Conservation (phyloP, 2,113 vertebrate species). For the Thunnus maccoyii region DNA sequence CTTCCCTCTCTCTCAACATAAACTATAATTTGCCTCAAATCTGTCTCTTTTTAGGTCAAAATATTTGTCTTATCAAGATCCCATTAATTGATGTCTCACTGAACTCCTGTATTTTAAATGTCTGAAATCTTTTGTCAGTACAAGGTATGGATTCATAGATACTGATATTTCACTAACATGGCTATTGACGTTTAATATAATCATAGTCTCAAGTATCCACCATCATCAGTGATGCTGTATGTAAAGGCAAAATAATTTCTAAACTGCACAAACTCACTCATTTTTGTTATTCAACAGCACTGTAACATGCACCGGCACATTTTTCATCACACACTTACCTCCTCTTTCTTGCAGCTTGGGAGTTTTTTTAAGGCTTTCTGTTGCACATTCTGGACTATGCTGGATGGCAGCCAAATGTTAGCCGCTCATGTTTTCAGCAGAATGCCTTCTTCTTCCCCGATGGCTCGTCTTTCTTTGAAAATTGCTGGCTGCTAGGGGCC, state of each 20-base stretch:
- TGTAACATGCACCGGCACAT: neutral
- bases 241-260: fast-evolving
- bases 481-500: conserved; percentile 68
- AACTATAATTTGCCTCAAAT: neutral
- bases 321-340: neutral
- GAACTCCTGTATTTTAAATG: neutral
- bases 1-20: neutral
- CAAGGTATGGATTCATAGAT: too few relatives aligned
- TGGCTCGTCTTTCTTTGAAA: conserved; percentile 72
- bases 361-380: neutral
- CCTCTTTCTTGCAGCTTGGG: neutral
- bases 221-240: neutral
- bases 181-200: neutral
- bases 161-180: neutral
- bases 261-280: neutral
- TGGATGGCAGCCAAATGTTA: conserved; percentile 62
- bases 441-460: conserved; percentile 11
- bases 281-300: neutral
- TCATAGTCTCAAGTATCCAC: neutral
- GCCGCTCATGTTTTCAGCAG: conserved; percentile 49
- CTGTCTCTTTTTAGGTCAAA: neutral
- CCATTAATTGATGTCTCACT: neutral
- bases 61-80: neutral
- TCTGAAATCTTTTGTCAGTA: neutral
- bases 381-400: conserved; percentile 23